Percentiles rank a stretch among this genome's conserved stretches.
These are phyloP conservation scores for Drosophila nigritarsus DNA, from an alignment of 2,888 invertebrate species.

Conservation along the genomic window DNA sequence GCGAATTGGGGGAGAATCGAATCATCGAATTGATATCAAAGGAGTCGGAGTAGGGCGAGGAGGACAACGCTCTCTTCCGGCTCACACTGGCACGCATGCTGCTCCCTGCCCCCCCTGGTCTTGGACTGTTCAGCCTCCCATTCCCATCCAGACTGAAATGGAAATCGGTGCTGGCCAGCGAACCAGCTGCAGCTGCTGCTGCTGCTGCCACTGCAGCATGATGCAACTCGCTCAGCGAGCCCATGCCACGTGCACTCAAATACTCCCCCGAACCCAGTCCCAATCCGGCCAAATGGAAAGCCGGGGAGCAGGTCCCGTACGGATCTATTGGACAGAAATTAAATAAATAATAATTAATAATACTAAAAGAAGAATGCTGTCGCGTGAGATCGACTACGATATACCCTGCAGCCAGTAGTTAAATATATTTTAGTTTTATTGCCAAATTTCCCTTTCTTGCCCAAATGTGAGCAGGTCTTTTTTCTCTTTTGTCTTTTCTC, in stretches of 20 bases:
- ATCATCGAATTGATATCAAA: conserved; percentile 98
- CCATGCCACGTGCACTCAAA: conserved; percentile 86
- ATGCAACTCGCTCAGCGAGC: conserved; percentile 85
- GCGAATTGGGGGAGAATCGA: conserved; percentile 96
- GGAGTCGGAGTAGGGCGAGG: conserved; percentile 97
- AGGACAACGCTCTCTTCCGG: conserved; percentile 96
- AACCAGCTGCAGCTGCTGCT: conserved; percentile 85
- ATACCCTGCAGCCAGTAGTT: no score
- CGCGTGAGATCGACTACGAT: no score
- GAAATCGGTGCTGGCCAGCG: conserved; percentile 94
- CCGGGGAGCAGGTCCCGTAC: conserved; percentile 76
- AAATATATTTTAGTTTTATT: no score
- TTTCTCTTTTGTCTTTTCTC: no score
- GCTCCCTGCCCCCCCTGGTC: conserved; percentile 85
- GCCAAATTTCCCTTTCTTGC: no score
- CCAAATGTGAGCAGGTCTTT: no score
- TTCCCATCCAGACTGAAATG: conserved; percentile 95
- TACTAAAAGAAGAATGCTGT: no score
- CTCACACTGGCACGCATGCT: conserved; percentile 88
- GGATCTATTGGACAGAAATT: conserved; percentile 64
- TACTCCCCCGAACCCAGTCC: conserved; percentile 88
- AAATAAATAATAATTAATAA: background rate
- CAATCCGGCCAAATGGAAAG: conserved; percentile 86
- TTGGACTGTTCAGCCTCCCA: conserved; percentile 89
- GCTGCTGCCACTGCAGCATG: conserved; percentile 85